Base-by-base conservation (phyloP, 2,888 invertebrate species). In the Fragum fragum region DNA sequence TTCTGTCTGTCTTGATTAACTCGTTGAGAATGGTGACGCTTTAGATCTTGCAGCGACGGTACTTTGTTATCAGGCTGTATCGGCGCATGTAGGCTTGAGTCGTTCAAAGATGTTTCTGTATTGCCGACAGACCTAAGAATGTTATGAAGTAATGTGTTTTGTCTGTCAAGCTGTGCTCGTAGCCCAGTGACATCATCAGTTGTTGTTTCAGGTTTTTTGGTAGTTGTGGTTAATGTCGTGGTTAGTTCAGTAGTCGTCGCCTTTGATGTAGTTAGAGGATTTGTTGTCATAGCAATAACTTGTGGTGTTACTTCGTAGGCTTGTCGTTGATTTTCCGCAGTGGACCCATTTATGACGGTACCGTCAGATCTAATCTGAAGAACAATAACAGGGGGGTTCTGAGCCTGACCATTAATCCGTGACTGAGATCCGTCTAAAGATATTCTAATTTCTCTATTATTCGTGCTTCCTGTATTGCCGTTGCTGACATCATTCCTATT, bases 381-480 rank as follows among this genome's bases (percentile, higher is more conserved):
- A 42, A 66, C 66, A 16, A 66, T 61, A 7, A 32, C 1, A 1
- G 61, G 9, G 18, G 52, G 6, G 28, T 32, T 61, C 1, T 16
- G 16, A 7, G 7, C 28, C 29, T 32, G 61, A 18, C 61, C 36
- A 29, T 32, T 61, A 29, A 32, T 3, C 5, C n/a, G 32, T n/a
- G 18, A 0, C 36, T 61, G 61, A 32, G 29, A 6, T 1, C 61
- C 36, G n/a, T 61, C 61, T 16, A 61, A 32, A 16, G 61, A 29
- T n/a, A 61, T 66, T 66, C 66, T 39, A 18, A 66, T 66, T 26
- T 66, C 66, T 42, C 66, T n/a, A 9, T 42, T 42, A 21, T 66
- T 7, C 21, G 42, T 1, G 32, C 16, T n/a, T 28, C 21, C 32
- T 47, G 47, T 47, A 47, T 47, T 47, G 14, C 47, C 2, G 14